A percentile compares a stretch with the other conserved stretches of the same genome.
phyloP scores from a whole-genome alignment of 1,140 invertebrate genomes.

The Vanessa tameamea region DNA sequence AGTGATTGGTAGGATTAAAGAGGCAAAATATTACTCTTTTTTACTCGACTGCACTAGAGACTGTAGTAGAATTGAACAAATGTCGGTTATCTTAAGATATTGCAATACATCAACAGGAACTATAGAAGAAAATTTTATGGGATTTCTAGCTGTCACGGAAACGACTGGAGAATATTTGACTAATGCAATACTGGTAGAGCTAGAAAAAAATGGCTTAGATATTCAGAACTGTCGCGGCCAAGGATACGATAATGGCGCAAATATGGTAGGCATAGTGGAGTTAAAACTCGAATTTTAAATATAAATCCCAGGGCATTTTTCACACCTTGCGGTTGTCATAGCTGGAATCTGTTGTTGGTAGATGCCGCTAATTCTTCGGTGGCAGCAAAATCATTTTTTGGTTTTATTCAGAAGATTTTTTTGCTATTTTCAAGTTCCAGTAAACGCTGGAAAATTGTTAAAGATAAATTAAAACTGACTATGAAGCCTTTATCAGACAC shows the following conservation, averaged over 20 bases:
- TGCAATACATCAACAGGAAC: no score
- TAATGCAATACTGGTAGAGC: conserved; percentile 31
- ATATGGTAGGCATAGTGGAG: conserved; percentile 45
- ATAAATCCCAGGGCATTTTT: conserved; percentile 38
- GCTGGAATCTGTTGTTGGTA: conserved; percentile 41
- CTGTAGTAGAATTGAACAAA: no score
- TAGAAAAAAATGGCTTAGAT: conserved; percentile 36
- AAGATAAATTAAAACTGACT: conserved; percentile 29
- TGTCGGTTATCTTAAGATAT: no score
- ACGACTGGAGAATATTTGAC: conserved; percentile 44
- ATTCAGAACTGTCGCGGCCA: conserved; percentile 41
- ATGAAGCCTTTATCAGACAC: conserved; percentile 33
- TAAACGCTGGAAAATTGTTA: conserved; percentile 24
- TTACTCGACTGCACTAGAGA: no score
- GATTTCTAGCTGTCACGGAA: conserved; percentile 42
- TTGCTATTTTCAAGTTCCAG: conserved; percentile 37
- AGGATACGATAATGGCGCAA: conserved; percentile 46
- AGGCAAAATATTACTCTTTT: no score
- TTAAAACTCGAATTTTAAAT: conserved; percentile 41
- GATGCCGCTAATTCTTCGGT: conserved; percentile 33
- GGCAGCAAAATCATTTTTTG: conserved; percentile 21
- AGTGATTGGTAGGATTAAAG: no score
- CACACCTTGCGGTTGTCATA: conserved; percentile 41
- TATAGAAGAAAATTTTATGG: no score
- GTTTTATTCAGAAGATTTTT: conserved; percentile 22